These are phyloP conservation scores for Desmophyllum pertusum DNA, from an alignment of 92 coral and sea anemone species.

Conservation along the genomic window DNA sequence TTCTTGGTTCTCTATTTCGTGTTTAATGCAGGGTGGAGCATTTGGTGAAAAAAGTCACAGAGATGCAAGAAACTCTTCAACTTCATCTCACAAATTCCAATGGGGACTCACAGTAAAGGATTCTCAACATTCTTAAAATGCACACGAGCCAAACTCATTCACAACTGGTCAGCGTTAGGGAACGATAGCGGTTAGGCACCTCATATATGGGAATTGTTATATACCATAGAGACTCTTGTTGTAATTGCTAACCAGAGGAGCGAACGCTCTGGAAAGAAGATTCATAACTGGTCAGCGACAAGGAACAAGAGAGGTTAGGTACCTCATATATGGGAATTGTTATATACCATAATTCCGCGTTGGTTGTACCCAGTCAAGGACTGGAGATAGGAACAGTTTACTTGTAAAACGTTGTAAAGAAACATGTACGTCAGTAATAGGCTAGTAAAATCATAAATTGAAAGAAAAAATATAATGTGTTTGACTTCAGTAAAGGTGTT, in stretches of 20 bases:
- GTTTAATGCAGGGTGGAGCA: constrained; percentile 19
- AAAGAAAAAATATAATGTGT: too few relatives aligned
- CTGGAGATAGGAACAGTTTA: too few relatives aligned
- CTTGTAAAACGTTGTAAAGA: neutral
- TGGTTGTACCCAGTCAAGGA: too few relatives aligned
- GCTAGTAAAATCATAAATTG: too few relatives aligned
- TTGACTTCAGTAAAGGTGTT: too few relatives aligned
- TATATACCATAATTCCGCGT: neutral
- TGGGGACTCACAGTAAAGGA: neutral
- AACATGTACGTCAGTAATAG: too few relatives aligned
- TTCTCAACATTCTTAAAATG: neutral
- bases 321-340: neutral
- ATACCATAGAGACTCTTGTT: neutral
- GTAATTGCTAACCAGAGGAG: neutral
- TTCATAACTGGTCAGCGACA: neutral
- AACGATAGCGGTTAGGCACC: neutral
- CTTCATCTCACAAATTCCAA: neutral
- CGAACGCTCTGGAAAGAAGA: neutral
- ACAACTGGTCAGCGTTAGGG: neutral
- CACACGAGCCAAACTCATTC: neutral
- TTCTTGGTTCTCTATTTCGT: neutral
- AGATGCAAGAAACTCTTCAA: constrained; percentile 31
- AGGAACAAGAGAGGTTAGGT: neutral
- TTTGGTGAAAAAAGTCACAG: constrained; percentile 40
- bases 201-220: neutral